Conservation (phyloP, 2,888 invertebrate genomes). For the Drosophila hamatofila region DNA sequence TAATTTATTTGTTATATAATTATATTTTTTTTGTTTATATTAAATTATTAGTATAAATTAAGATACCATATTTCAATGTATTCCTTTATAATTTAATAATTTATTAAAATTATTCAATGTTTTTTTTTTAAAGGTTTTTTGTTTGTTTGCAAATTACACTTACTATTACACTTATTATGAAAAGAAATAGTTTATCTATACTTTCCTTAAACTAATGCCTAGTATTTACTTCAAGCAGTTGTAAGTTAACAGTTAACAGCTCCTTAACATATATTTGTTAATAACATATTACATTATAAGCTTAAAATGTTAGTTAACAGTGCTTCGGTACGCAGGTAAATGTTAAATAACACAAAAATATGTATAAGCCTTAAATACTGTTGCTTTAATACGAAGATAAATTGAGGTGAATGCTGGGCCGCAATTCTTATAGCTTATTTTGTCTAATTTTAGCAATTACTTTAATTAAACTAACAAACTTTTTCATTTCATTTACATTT, state of each 20-base stretch:
- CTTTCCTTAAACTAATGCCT: background rate
- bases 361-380: background rate
- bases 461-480: conserved; percentile 24
- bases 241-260: background rate
- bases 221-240: conserved; percentile 7
- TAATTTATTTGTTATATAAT: too few species aligned
- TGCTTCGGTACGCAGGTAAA: background rate
- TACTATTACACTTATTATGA: background rate
- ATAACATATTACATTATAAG: too few species aligned
- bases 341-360: background rate
- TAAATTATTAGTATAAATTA: too few species aligned
- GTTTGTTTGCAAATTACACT: too few species aligned
- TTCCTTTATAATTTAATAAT: too few species aligned
- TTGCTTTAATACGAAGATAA: too few species aligned
- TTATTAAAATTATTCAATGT: background rate
- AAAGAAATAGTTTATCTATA: background rate
- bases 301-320: conserved; percentile 1
- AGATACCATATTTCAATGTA: too few species aligned
- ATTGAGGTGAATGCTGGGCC: conserved; percentile 12
- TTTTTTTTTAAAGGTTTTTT: background rate
- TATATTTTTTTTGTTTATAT: too few species aligned
- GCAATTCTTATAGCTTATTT: background rate
- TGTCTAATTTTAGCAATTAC: background rate
- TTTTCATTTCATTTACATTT: conserved; percentile 30
- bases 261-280: background rate